Evolutionary conservation across 2,888 invertebrate species (phyloP).

Genomic region (Nesidiocoris tenuis): DNA sequence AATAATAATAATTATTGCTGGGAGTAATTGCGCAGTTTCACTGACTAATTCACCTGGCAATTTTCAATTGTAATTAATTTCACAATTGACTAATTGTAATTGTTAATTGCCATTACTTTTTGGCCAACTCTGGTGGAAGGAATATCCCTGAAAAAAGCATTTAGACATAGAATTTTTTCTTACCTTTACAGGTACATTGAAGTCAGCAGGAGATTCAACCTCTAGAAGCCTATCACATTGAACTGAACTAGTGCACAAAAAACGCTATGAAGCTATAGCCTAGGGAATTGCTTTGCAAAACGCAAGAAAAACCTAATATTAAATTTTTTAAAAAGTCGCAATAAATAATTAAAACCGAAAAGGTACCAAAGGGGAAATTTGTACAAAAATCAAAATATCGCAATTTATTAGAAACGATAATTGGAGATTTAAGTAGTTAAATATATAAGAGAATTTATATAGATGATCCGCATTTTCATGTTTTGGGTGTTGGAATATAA

Average conservation of each 20-base stretch:
- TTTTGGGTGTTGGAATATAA: not conserved
- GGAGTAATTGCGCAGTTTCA: too few species aligned
- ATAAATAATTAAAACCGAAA: conserved; percentile 19
- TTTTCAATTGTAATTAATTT: too few species aligned
- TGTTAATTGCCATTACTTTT: too few species aligned
- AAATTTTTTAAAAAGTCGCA: not conserved
- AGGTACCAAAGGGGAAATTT: conserved; percentile 26
- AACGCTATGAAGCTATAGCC: conserved; percentile 13
- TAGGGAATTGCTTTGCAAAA: conserved; percentile 18
- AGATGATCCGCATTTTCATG: not conserved
- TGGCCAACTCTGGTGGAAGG: too few species aligned
- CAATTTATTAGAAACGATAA: not conserved
- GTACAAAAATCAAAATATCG: conserved; percentile 2
- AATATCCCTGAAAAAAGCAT: too few species aligned
- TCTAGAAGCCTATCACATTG: conserved; percentile 37
- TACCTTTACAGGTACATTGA: conserved; percentile 23
- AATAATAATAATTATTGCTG: too few species aligned
- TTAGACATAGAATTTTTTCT: too few species aligned
- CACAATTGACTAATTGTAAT: too few species aligned
- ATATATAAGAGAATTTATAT: not conserved
- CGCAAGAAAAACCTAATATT: too few species aligned
- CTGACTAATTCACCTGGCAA: too few species aligned
- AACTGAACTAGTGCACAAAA: conserved; percentile 30
- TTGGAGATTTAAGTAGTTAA: not conserved
- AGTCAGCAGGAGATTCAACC: conserved; percentile 16